Evolutionary conservation across 2,888 invertebrate genomes (phyloP), one percentile per base, ranked within the genome.

Genomic region (Byasa hedistus): DNA sequence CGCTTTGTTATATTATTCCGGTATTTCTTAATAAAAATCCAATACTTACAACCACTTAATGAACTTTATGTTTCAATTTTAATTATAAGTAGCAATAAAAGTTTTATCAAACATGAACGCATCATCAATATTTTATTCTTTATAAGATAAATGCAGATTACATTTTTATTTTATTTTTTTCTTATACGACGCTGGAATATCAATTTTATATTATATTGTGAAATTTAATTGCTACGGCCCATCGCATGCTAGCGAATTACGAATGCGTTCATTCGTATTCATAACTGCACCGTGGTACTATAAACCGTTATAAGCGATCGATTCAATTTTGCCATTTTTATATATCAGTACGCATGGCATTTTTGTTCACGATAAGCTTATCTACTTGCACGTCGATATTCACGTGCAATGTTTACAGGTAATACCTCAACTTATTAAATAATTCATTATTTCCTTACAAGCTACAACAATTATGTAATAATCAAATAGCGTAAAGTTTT

Each of bases 271-370:
- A 64, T 60, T 32, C 65, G 57, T 66, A 66, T 69, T 68, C 63
- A 66, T 67, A 66, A 66, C 68, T 66, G 65, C 72, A 79, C 75
- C 79, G 76, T 78, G 78, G 77, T 77, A 80, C 72, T 70, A 74
- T 72, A 69, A 69, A 77, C 83, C 81, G 83, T 81, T 79, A 79
- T 76, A 76, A 78, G 79, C 79, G 78, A 83, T 81, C 78, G 80
- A 84, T 84, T 81, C 77, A 76, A 73, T 78, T 76, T 78, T 73
- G 76, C 68, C 64, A 51, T 51, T 52, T 58, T 51, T 57, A 32
- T 39, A 51, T 63, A 67, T 67, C 64, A 57, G 52, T 60, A 64
- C 60, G 60, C 64, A 60, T 64, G 54, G 55, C 63, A 48, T 64
- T 64, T 67, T 63, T 23, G 32, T 17, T 36, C 62, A 57, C 60